Evolutionary conservation across 1,140 invertebrate species (phyloP), one percentile per base, ranked within the genome.

Genomic region (Mercenaria mercenaria): DNA sequence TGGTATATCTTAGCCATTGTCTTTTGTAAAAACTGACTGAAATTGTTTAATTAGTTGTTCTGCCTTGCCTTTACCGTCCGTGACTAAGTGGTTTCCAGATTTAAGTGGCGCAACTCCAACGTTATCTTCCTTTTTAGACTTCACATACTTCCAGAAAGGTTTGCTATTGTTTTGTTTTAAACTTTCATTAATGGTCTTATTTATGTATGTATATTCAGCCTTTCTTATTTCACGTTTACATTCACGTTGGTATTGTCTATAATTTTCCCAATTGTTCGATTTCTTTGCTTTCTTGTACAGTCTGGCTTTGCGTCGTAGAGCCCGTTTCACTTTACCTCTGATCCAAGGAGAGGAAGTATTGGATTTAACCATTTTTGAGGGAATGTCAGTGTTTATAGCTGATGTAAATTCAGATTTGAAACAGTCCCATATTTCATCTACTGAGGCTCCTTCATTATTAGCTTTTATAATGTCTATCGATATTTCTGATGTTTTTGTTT

Each of bases 21-120:
- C 29, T 56, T 59, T 83, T 0, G 87, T 89, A 39, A 91, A 91
- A 37, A 91, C 87, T 23, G 86, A 91, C 39, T 83, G 23, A 59
- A 91, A 84, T 59, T 89, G 79, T 18, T 88, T 29, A 0, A 88
- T 29, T 47, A 88, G 37, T 29, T 61, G 76, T 26, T 88, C 10
- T 1, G 85, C 64, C 4, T 76, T 77, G 18, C 8, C 23, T 59
- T 76, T 87, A 43, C 26, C 18, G 23, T 76, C 69, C 1, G 26
- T 59, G 18, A 59, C 26, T 41, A 87, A 50, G 52, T 77, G 41
- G 18, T 69, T 37, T 11, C n/a, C 34, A 20, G 20, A 6, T 41
- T 41, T 59, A 1, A 87, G 50, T 0, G 72, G 67, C 6, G 47
- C 37, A 29, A 61, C 41, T 4, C 83, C 67, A 23, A 86, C 47